These are phyloP conservation scores for Amblyjoppa fuscipennis DNA, from an alignment of 2,888 invertebrate species.

Conservation along the genomic window DNA sequence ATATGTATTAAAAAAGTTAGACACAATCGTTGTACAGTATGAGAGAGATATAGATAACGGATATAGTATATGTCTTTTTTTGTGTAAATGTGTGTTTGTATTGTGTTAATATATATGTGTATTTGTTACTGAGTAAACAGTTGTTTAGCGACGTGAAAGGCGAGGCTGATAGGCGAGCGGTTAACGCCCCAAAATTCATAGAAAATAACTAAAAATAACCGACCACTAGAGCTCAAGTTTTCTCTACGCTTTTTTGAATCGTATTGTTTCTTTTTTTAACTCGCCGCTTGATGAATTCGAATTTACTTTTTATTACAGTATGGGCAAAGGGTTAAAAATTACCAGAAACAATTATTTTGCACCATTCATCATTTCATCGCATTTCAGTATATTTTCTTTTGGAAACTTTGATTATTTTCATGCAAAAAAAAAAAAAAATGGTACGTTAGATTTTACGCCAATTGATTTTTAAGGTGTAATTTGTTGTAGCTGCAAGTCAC, in stretches of 20 bases:
- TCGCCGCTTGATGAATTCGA: not conserved
- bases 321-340: not conserved
- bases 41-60: conserved; percentile 63
- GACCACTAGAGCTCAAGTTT: not conserved
- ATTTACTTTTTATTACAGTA: not conserved
- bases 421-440: too few relatives aligned
- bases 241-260: not conserved
- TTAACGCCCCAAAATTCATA: not conserved
- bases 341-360: not conserved
- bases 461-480: too few relatives aligned
- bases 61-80: conserved; percentile 51
- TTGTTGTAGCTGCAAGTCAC: too few relatives aligned
- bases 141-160: conserved; percentile 17
- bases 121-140: conserved; percentile 8
- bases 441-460: too few relatives aligned
- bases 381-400: too few relatives aligned
- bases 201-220: not conserved
- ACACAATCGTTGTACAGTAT: conserved; percentile 75
- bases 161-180: conserved; percentile 12
- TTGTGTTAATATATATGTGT: conserved; percentile 49
- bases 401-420: too few relatives aligned
- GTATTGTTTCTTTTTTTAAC: not conserved
- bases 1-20: conserved; percentile 43
- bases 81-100: conserved; percentile 45
- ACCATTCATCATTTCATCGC: not conserved